Percentiles rank a stretch among this genome's conserved stretches.
phyloP scores from a whole-genome alignment of 2,113 vertebrate genomes.

The Strigops habroptila region DNA sequence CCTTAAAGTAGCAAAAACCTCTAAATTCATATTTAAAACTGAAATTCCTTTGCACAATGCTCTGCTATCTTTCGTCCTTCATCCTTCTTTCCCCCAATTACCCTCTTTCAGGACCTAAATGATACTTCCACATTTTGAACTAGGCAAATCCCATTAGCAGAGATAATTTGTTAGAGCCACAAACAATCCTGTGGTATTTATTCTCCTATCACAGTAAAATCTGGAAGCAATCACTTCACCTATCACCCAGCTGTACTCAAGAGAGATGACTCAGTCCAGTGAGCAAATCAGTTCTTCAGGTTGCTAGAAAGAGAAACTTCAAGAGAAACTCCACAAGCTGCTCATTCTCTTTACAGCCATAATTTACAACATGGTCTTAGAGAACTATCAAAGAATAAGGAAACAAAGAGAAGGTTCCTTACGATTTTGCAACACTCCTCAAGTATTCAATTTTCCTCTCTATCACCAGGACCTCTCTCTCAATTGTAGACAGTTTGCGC shows the following conservation, averaged over 20 bases:
- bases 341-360: neutral
- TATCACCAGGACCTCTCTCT: constrained; percentile 77
- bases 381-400: neutral
- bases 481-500: constrained; percentile 57
- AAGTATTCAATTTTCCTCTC: constrained; percentile 82
- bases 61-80: neutral
- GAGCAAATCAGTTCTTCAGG: neutral
- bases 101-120: neutral
- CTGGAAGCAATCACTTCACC: neutral
- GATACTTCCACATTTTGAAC: neutral
- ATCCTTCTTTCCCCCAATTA: neutral
- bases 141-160: neutral
- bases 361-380: neutral
- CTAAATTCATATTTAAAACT: neutral
- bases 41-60: neutral
- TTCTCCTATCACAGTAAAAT: neutral
- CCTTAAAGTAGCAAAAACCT: neutral
- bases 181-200: neutral
- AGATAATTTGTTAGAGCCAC: neutral
- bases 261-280: neutral
- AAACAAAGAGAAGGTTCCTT: constrained; percentile 31
- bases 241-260: neutral
- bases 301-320: neutral
- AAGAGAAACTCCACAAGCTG: neutral
- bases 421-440: constrained; percentile 79